Conservation (phyloP, 2,113 vertebrate species). For the Sisor rabdophorus region DNA sequence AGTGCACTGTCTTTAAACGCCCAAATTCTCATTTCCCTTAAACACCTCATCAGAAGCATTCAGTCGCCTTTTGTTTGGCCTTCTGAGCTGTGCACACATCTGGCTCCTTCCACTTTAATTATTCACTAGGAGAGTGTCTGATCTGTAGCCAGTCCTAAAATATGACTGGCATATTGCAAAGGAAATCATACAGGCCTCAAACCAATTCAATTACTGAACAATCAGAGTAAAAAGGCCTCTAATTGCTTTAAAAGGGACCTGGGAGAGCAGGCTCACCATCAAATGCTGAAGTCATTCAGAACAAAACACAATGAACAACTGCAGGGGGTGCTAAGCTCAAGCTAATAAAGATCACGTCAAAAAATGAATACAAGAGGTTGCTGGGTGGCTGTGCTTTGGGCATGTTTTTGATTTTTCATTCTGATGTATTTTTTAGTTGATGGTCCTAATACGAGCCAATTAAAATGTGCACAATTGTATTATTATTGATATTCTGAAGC, state of each 20-base stretch:
- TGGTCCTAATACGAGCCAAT: neutral
- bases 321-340: slow-evolving; percentile 77
- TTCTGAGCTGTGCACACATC: slow-evolving; percentile 61
- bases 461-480: too few species aligned
- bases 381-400: slow-evolving; percentile 16
- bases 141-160: slow-evolving; percentile 68
- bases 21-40: slow-evolving; percentile 70
- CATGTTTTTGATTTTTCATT: slow-evolving; percentile 43
- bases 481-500: neutral
- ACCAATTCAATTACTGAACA: slow-evolving; percentile 78
- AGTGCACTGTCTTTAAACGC: slow-evolving; percentile 65
- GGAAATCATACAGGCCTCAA: slow-evolving; percentile 70
- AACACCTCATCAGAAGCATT: slow-evolving; percentile 78
- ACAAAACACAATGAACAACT: slow-evolving; percentile 62
- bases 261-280: slow-evolving; percentile 53
- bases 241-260: slow-evolving; percentile 71
- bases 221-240: slow-evolving; percentile 76
- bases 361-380: slow-evolving; percentile 28
- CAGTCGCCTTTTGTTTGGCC: slow-evolving; percentile 65
- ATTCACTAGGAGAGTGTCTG: slow-evolving; percentile 67
- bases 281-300: slow-evolving; percentile 53
- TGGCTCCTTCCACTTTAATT: slow-evolving; percentile 74
- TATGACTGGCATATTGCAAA: slow-evolving; percentile 69
- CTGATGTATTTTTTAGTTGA: neutral
- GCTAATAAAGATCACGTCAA: slow-evolving; percentile 60